Base-by-base conservation (phyloP, 2,113 vertebrate genomes). In the Rhea americana region DNA sequence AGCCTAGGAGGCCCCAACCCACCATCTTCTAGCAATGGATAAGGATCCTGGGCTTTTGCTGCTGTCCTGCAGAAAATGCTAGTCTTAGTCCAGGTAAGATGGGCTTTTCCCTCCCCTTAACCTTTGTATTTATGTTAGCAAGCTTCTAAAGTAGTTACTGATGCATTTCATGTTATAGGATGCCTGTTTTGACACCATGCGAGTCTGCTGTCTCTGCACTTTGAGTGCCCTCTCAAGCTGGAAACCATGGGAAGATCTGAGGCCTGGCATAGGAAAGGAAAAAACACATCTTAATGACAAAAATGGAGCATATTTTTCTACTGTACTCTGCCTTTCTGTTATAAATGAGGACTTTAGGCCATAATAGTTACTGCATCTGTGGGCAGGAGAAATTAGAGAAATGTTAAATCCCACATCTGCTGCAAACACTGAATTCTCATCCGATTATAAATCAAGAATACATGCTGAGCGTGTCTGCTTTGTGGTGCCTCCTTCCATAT, bases 341-440 rank as follows among this genome's bases (percentile, higher is more conserved):
- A 5, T 41, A 55, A 24, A 77, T 90, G 71, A 35, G 63, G 59
- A 77, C 86, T 95, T 22, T 73, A 87, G 53, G 37, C 80, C 7
- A 85, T 85, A 19, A 47, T 85, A 86, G 10, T 75, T 85, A 45
- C 56, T 79, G 72, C 56, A 67, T 93, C 74, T 82, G 53, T 45
- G 56, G 63, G 72, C 45, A 56, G 43, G 25, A 78, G 51, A 91
- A 93, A 88, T 67, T 43, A 77, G 74, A 82, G 62, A 70, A 66
- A 93, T 41, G 25, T 83, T 41, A 85, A 90, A 87, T 25, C 8
- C 43, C 8, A 28, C 62, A 32, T 85, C 66, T 13, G 20, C n/a
- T 74, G 32, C 59, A 80, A 82, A 66, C 56, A n/a, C 32, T 76
- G 28, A 75, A 51, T 25, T 26, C 28, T 67, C 53, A 75, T 89